Percentiles rank a stretch among this genome's conserved stretches.
Conservation (phyloP, 2,888 invertebrate species). For the Epistrophe eligans region DNA sequence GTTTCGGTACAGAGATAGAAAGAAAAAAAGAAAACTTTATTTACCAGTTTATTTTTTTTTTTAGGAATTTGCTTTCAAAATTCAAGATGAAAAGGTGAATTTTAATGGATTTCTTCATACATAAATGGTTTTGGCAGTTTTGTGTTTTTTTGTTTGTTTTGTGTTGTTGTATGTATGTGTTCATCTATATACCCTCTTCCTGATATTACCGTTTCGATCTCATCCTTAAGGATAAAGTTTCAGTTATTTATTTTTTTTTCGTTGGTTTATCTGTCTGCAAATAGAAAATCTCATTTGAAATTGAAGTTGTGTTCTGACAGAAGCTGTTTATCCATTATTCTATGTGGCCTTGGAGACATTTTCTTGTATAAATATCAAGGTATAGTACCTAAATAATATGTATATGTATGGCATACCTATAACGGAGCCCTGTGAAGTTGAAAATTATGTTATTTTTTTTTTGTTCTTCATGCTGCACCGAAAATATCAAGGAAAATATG, state of each 20-base stretch:
- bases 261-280: conserved; percentile 50
- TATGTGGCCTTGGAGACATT: conserved; percentile 48
- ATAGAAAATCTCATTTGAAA: conserved; percentile 67
- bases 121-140: conserved; percentile 53
- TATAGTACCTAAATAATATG: no score
- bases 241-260: conserved; percentile 6
- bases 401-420: neutral
- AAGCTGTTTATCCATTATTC: conserved; percentile 56
- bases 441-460: conserved; percentile 21
- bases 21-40: conserved; percentile 24
- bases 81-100: conserved; percentile 57
- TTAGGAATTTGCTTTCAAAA: conserved; percentile 23
- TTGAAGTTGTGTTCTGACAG: conserved; percentile 59
- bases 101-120: conserved; percentile 54
- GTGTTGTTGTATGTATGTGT: neutral
- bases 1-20: conserved; percentile 28
- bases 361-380: conserved; percentile 27
- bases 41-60: conserved; percentile 4
- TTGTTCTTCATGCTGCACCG: conserved; percentile 5
- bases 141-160: neutral
- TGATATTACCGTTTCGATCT: neutral
- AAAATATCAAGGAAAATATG: conserved; percentile 26
- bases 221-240: conserved; percentile 46
- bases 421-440: neutral
- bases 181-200: neutral